Base-by-base conservation (phyloP, 1,140 invertebrate genomes). In the Diachasma alloeum region DNA sequence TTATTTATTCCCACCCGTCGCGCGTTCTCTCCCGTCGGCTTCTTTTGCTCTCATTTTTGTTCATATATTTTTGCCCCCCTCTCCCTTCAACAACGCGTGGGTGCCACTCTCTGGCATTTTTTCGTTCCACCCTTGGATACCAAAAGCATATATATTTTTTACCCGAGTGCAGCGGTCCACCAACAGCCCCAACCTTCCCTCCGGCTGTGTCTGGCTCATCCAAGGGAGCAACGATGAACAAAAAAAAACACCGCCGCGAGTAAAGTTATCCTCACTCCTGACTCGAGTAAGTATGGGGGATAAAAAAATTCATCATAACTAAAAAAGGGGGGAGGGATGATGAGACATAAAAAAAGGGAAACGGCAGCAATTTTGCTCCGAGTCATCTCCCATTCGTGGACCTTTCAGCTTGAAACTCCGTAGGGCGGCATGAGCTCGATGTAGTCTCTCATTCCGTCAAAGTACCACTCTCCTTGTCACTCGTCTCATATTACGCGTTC, bases 1-100 rank as follows among this genome's bases (percentile, higher is more conserved):
- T 77, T 77, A 73, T 77, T 77, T 77, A 69, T 77, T 69, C 53
- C 37, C 42, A 24, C 9, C 17, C 53, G 36, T 46, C n/a, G 9
- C 24, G 19, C 24, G 31, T 37, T n/a, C 22, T 4, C 46, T 56
- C 17, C 9, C 26, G n/a, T 56, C 15, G 26, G 11, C 22, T 48
- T 72, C 19, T 26, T 72, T 72, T 72, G n/a, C 44, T 36, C 31
- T 36, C 31, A 13, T 66, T 66, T 66, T 66, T 26, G 19, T 66
- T 31, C 26, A 31, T 66, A 66, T 31, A 66, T 66, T 31, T 66
- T 31, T 66, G 0, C 13, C 13, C n/a, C 31, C 9, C 26, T 24
- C 17, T 8, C 44, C 17, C 6, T 6, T 31, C 31, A 22, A 17
- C 68, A 44, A 22, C 10, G 68, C 36, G 68, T 24, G 68, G 8